phyloP scores from a whole-genome alignment of 2,797 vertebrate species.

The Momotus momota region DNA sequence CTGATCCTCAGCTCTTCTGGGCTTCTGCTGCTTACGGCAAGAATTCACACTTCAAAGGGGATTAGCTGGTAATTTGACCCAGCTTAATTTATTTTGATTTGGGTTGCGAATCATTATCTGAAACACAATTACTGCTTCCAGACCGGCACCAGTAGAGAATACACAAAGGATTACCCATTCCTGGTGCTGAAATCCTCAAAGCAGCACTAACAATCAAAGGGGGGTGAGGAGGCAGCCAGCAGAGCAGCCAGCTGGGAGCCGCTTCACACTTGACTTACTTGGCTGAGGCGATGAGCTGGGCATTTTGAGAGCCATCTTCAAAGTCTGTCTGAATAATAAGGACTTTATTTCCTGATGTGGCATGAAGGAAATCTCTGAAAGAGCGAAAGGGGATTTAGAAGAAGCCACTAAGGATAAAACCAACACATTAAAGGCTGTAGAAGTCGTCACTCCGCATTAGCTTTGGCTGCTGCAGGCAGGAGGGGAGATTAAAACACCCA shows the following conservation, averaged over 20 bases:
- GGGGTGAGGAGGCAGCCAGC: not conserved
- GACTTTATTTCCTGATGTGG: conserved; percentile 78
- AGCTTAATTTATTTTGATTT: not conserved
- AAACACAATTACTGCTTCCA: not conserved
- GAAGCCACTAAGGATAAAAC: not conserved
- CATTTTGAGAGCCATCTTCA: conserved; percentile 84
- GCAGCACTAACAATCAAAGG: not conserved
- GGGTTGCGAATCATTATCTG: not conserved
- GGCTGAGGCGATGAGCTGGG: conserved; percentile 92
- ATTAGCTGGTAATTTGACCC: not conserved
- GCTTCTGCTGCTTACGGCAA: not conserved
- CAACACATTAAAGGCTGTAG: not conserved
- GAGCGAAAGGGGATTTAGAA: conserved; percentile 19
- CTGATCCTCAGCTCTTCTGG: not conserved
- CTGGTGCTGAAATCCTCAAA: not conserved
- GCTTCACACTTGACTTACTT: conserved; percentile 80
- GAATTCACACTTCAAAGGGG: not conserved
- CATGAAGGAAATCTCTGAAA: conserved; percentile 82
- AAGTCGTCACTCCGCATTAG: not conserved
- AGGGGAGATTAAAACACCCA: not conserved
- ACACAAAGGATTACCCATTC: not conserved
- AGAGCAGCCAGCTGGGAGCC: not conserved
- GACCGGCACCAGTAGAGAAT: not conserved
- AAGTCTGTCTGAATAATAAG: conserved; percentile 94
- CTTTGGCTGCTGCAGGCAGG: not conserved